Evolutionary conservation across 1,140 invertebrate genomes (phyloP).

Genomic region (Eurosta solidaginis): DNA sequence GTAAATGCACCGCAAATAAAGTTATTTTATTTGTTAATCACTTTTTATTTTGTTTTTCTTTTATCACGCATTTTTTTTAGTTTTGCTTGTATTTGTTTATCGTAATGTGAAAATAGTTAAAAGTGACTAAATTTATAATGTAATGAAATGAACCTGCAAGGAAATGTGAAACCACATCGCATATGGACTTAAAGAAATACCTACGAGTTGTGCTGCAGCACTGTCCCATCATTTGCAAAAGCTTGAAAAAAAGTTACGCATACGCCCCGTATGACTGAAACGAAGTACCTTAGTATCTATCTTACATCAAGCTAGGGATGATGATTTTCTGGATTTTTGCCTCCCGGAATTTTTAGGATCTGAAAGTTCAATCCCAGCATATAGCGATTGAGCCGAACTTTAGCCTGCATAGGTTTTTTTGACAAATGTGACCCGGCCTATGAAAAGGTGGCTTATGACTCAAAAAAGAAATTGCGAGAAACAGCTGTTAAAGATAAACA

Average conservation of each 20-base stretch:
- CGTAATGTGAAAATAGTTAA: neutral
- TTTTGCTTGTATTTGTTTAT: neutral
- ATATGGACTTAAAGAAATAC: neutral
- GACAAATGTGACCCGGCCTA: too few relatives aligned
- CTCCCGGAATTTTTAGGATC: neutral
- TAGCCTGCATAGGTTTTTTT: too few relatives aligned
- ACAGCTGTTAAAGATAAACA: too few relatives aligned
- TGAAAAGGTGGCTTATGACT: too few relatives aligned
- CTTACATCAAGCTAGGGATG: neutral
- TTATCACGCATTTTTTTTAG: neutral
- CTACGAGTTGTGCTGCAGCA: neutral
- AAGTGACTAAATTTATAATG: neutral
- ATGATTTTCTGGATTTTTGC: neutral
- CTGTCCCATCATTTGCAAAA: neutral
- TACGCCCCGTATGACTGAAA: neutral
- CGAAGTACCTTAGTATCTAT: neutral
- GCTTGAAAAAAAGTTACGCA: neutral
- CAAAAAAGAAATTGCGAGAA: too few relatives aligned
- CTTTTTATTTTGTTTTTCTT: neutral
- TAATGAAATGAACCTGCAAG: neutral
- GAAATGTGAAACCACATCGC: neutral
- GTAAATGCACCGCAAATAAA: neutral
- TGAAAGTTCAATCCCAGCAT: too few relatives aligned
- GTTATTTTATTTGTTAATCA: constrained; percentile 11
- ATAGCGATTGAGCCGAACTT: too few relatives aligned